These are phyloP conservation scores for Neomonachus schauinslandi DNA, from an alignment of 2,113 vertebrate species.

Conservation along the genomic window DNA sequence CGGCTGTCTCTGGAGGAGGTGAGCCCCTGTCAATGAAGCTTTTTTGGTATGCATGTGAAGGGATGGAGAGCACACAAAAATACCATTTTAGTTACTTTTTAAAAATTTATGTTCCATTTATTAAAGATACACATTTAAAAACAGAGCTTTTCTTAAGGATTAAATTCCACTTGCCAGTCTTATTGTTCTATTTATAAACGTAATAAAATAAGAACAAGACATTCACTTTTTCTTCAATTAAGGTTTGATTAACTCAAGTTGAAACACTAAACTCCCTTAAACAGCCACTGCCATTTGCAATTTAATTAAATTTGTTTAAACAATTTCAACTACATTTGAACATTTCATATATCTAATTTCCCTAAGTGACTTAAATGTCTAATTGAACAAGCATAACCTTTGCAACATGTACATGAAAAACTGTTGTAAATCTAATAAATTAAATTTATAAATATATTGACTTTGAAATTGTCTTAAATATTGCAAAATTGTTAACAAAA, in stretches of 20 bases:
- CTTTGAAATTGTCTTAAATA: constrained; percentile 26
- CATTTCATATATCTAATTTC: constrained; percentile 69
- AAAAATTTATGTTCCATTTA: constrained; percentile 46
- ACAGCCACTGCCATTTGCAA: constrained; percentile 60
- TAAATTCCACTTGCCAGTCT: constrained; percentile 50
- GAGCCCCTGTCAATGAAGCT: neutral
- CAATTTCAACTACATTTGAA: constrained; percentile 61
- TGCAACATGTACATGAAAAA: constrained; percentile 21
- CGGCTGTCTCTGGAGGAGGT: neutral
- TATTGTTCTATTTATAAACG: constrained; percentile 59
- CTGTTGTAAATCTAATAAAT: constrained; percentile 44
- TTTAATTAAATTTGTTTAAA: constrained; percentile 76
- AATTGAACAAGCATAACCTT: constrained; percentile 57
- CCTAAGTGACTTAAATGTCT: constrained; percentile 61
- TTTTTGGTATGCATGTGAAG: neutral
- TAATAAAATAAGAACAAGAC: constrained; percentile 51
- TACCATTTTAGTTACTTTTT: constrained; percentile 7
- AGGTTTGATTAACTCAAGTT: constrained; percentile 69
- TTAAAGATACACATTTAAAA: constrained; percentile 45
- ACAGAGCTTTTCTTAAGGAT: constrained; percentile 24
- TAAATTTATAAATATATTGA: constrained; percentile 44
- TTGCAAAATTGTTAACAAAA: constrained; percentile 15
- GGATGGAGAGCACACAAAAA: neutral
- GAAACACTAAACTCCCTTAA: constrained; percentile 57
- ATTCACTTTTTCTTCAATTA: constrained; percentile 63